Evolutionary conservation across 2,113 vertebrate genomes (phyloP), one percentile per base, ranked within the genome.

Genomic region (Aleadryas rufinucha): DNA sequence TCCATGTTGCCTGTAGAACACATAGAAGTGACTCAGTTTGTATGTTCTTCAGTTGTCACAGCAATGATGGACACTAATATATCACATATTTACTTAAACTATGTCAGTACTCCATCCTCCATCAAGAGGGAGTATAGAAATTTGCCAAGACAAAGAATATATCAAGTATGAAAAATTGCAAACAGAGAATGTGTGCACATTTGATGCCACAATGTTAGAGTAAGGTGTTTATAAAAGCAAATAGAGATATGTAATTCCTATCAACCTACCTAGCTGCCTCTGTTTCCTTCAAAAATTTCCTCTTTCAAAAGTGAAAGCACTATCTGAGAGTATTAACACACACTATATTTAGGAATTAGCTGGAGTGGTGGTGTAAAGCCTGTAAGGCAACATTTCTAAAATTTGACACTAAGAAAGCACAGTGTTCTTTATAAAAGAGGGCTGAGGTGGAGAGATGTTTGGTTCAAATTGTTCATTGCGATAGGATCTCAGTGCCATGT

Each of bases 241-340:
- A 60, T 3, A 71, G 26, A 57, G 24, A 42, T 26, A 35, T 1
- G 2, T 11, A 85, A 69, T 69, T 83, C 37, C n/a, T 69, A 31
- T 31, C 2, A 8, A 70, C 8, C 10, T 74, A 53, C 30, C 16
- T 53, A 53, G 20, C 13, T 69, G 30, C 13, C 35, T 89, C 93
- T 74, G 4, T 33, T 88, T 65, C 39, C 42, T 65, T 59, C 4
- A 7, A 85, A 83, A 86, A 89, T 72, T 69, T 92, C 92, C 78
- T 83, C 47, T 95, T 64, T 56, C 84, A 83, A 91, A 95, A 68
- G 17, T 90, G 81, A 97, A 96, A 93, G 42, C 70, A 90, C 53
- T 76, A 31, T 63, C 31, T 19, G 59, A 59, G 61, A 88, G 39
- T 93, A 84, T 80, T 56, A 95, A 61, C n/a, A 80, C 70, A 83